A percentile compares a stretch with the other conserved stretches of the same genome.
Conservation (phyloP, 1,140 invertebrate species). For the Heliconius melpomene region DNA sequence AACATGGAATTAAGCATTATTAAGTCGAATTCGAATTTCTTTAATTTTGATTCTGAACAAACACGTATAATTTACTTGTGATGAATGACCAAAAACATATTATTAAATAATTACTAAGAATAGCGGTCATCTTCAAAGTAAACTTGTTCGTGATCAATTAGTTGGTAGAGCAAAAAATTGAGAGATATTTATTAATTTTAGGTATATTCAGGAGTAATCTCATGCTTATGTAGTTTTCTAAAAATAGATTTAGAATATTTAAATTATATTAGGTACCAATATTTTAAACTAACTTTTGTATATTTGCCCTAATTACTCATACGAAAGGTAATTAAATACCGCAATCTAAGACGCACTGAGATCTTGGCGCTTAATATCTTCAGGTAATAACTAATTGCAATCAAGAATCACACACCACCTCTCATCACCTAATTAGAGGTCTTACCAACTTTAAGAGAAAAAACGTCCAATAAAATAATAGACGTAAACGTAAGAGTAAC, state of each 20-base stretch:
- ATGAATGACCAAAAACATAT: conserved; percentile 20
- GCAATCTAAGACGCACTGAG: too few relatives aligned
- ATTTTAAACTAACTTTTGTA: too few relatives aligned
- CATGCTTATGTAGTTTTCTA: too few relatives aligned
- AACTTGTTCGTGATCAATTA: neutral
- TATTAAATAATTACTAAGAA: conserved; percentile 7
- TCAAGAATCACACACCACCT: neutral
- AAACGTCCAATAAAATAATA: conserved; percentile 32
- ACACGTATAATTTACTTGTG: conserved; percentile 21
- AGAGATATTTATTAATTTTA: neutral
- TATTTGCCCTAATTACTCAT: too few relatives aligned
- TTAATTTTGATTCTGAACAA: neutral
- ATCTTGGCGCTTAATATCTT: too few relatives aligned
- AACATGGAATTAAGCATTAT: neutral
- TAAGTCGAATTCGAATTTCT: neutral
- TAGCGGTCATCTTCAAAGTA: conserved; percentile 8
- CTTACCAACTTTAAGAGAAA: neutral
- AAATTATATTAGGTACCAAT: too few relatives aligned
- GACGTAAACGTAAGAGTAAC: conserved; percentile 22
- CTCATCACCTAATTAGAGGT: neutral
- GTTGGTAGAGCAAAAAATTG: neutral
- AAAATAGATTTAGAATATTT: too few relatives aligned
- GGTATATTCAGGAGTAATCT: neutral
- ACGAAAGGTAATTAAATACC: too few relatives aligned
- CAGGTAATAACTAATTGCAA: neutral